phyloP scores from a whole-genome alignment of 2,888 invertebrate genomes.

The Eilema griseolum region DNA sequence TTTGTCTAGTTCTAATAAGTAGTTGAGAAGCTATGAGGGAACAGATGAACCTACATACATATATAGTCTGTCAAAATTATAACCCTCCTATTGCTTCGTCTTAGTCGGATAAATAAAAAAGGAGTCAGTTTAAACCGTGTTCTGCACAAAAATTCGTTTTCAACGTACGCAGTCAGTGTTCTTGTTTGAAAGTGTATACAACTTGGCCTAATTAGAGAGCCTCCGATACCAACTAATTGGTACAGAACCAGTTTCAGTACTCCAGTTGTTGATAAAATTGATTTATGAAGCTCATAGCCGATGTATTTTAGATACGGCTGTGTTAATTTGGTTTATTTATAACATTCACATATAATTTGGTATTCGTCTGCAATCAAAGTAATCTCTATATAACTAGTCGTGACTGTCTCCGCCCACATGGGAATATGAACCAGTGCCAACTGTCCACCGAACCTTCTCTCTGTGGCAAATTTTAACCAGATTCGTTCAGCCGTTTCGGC shows the following conservation, averaged over 20 bases:
- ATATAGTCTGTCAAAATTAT: no score
- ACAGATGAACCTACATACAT: no score
- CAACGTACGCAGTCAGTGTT: not conserved
- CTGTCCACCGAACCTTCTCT: not conserved
- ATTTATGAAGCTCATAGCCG: constrained; percentile 38
- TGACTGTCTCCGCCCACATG: not conserved
- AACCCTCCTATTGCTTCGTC: no score
- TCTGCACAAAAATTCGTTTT: not conserved
- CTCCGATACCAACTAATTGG: constrained; percentile 64
- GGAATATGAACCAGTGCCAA: not conserved
- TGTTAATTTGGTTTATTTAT: constrained; percentile 16
- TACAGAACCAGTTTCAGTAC: constrained; percentile 54
- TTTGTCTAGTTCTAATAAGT: no score
- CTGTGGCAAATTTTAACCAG: not conserved
- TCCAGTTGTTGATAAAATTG: constrained; percentile 46
- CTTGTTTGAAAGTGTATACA: not conserved
- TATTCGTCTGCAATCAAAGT: constrained; percentile 4
- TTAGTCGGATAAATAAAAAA: no score
- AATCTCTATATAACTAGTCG: not conserved
- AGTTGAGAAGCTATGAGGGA: no score
- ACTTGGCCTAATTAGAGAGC: constrained; percentile 54
- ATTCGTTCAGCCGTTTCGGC: not conserved
- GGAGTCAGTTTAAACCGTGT: no score
- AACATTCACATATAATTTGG: not conserved
- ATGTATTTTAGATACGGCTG: constrained; percentile 19